Base-by-base conservation (phyloP, 2,113 vertebrate genomes). In the Apodemus speciosus region DNA sequence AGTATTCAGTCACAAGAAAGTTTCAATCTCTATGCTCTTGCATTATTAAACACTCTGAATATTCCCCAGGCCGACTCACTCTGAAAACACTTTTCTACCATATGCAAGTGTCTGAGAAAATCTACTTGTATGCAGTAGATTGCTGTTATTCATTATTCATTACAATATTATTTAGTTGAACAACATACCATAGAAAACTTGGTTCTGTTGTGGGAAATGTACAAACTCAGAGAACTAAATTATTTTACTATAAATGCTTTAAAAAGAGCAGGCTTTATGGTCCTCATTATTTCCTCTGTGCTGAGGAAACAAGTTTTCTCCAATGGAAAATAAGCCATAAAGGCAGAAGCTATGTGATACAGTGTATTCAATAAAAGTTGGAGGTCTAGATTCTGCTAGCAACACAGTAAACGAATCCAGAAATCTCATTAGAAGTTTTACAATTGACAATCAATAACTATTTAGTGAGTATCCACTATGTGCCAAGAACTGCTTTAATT, bases 21-120 rank as follows among this genome's bases (percentile, higher is more conserved):
- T 83, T 92, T 93, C 88, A 71, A 94, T 95, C 7, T 7, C 94
- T 91, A 64, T 95, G 72, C 96, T 97, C 56, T 81, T 96, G 43
- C 88, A 97, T 98, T 43, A 95, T 97, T 87, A 89, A 96, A 96
- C 96, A 96, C 56, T 81, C 85, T 88, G 72, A 0, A 3, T 23
- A 80, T 97, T 95, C 94, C 96, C 96, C 51, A 96, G 94, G 97
- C 96, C 92, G 93, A 75, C 23, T 79, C 71, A 81, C 93, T 97
- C 92, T 90, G 95, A 95, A 97, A 96, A 96, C 69, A 79, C 93
- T 95, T 94, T 91, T 84, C 91, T 89, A 94, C 95, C 96, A 96
- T 96, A 97, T 96, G 96, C 95, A 97, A 97, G 95, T 96, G 96
- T 94, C 94, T 94, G 95, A 92, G 94, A 93, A 97, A 97, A 95